Evolutionary conservation across 2,113 vertebrate species (phyloP).

Genomic region (Lamprologus lemairii): DNA sequence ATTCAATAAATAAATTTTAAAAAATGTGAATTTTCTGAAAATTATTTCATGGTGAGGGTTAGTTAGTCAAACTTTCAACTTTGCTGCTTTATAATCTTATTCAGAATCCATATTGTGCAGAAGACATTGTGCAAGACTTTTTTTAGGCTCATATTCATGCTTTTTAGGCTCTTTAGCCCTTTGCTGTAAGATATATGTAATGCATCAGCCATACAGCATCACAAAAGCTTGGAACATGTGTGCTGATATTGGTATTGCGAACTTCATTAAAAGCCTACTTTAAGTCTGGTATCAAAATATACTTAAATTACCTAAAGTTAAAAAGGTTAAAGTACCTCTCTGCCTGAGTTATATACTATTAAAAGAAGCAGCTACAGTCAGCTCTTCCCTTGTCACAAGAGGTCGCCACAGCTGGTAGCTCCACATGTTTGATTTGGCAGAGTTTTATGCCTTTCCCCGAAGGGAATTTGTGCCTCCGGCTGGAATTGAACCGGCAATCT

Average conservation of each 20-base stretch:
- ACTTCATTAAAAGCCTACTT: not conserved
- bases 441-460: not conserved
- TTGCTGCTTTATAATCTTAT: not conserved
- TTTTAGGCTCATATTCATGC: not conserved
- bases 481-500: not conserved
- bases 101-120: not conserved
- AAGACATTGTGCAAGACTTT: not conserved
- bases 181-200: not conserved
- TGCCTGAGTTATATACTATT: not conserved
- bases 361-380: not conserved
- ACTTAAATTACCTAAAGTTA: not conserved
- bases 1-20: fast-evolving
- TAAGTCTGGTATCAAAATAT: not conserved
- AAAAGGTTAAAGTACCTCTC: not conserved
- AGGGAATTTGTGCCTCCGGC: not conserved
- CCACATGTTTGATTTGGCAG: not conserved
- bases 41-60: not conserved
- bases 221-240: not conserved
- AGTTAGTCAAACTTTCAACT: not conserved
- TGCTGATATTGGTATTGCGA: not conserved
- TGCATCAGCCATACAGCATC: not conserved
- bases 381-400: not conserved
- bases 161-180: not conserved
- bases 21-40: not conserved
- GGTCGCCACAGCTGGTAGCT: not conserved